phyloP scores from a whole-genome alignment of 2,113 vertebrate genomes.

The Pithys albifrons region DNA sequence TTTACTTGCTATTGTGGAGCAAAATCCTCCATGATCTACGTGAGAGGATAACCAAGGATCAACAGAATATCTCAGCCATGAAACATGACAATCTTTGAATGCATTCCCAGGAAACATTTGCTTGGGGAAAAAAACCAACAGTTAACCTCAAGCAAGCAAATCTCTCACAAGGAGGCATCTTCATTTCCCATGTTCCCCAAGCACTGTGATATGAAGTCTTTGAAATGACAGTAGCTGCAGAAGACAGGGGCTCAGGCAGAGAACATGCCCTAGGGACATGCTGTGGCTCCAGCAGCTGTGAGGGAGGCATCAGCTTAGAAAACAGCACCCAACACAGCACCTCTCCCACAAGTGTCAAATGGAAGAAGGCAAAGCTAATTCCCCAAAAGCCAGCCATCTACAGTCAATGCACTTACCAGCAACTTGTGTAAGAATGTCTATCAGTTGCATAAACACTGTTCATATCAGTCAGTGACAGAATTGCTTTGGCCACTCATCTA shows the following conservation, averaged over 20 bases:
- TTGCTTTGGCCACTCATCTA: neutral
- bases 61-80: neutral
- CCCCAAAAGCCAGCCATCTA: neutral
- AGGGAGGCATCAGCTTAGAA: neutral
- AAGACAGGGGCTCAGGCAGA: neutral
- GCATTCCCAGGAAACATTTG: neutral
- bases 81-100: constrained; percentile 3
- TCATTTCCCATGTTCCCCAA: constrained; percentile 10
- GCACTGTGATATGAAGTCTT: constrained; percentile 25
- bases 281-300: neutral
- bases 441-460: neutral
- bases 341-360: neutral
- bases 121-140: neutral
- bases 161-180: constrained; percentile 8
- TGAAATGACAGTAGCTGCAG: constrained; percentile 25
- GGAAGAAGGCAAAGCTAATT: neutral
- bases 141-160: constrained; percentile 11
- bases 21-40: neutral
- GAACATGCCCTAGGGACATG: neutral
- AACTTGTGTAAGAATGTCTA: neutral
- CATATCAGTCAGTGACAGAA: neutral
- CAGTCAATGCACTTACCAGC: neutral
- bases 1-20: neutral
- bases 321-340: neutral
- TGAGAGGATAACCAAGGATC: neutral